Conservation (phyloP, 1,140 invertebrate genomes). For the Drosophila sp. region DNA sequence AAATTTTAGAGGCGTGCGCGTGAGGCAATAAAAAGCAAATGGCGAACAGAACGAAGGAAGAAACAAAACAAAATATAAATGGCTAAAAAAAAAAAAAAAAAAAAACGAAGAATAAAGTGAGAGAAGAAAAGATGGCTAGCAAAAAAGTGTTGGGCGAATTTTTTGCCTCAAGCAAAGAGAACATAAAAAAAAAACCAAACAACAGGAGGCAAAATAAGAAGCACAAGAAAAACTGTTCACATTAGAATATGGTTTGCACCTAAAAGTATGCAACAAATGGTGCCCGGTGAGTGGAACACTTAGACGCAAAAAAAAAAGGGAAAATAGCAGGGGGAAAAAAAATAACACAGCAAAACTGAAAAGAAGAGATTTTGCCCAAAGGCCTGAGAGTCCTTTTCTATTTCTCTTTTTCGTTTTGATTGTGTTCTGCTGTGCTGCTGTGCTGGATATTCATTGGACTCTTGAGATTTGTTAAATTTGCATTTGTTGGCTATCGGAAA, state of each 20-base stretch:
- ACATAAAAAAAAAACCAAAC: background rate
- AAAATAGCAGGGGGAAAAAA: background rate
- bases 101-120: background rate
- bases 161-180: background rate
- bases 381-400: background rate
- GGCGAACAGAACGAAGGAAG: conserved; percentile 10
- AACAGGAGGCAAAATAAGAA: background rate
- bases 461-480: conserved; percentile 17
- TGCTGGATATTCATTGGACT: conserved; percentile 17
- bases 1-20: conserved; percentile 45
- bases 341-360: background rate
- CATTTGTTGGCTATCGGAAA: background rate
- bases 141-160: conserved; percentile 21
- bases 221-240: conserved; percentile 8
- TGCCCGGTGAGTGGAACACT: background rate
- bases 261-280: conserved; percentile 30
- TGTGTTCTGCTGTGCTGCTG: background rate
- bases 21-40: conserved; percentile 52
- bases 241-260: conserved; percentile 29
- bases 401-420: background rate
- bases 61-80: conserved; percentile 3
- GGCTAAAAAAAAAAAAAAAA: background rate
- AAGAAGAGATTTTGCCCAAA: conserved; percentile 7
- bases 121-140: conserved; percentile 3
- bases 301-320: background rate